Evolutionary conservation across 1,140 invertebrate genomes (phyloP).

Genomic region (Halictus rubicundus): DNA sequence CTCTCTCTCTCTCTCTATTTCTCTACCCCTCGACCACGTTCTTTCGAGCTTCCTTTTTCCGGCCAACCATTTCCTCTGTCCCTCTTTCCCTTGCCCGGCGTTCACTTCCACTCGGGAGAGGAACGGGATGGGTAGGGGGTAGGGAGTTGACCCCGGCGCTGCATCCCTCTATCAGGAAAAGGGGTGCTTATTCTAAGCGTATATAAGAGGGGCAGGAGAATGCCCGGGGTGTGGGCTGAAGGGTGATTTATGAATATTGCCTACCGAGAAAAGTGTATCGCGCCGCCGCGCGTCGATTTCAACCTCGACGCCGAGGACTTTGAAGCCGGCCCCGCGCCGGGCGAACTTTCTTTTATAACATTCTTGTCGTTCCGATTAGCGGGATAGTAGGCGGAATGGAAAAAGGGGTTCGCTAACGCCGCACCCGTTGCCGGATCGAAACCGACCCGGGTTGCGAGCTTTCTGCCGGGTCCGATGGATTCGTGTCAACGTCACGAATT

Average conservation of each 20-base stretch:
- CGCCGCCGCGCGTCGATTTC: slow-evolving; percentile 65
- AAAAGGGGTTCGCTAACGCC: background rate
- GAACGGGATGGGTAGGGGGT: slow-evolving; percentile 14
- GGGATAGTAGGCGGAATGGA: slow-evolving; percentile 14
- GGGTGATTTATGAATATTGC: slow-evolving; percentile 81
- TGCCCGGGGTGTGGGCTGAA: slow-evolving; percentile 49
- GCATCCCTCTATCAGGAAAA: slow-evolving; percentile 57
- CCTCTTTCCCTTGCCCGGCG: slow-evolving; percentile 11
- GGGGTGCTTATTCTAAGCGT: slow-evolving; percentile 79
- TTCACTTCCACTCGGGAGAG: slow-evolving; percentile 20
- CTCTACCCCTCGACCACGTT: background rate
- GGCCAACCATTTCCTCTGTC: slow-evolving; percentile 30
- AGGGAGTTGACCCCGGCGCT: slow-evolving; percentile 61
- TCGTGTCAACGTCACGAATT: background rate
- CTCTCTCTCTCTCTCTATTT: slow-evolving; percentile 2
- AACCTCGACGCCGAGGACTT: slow-evolving; percentile 36
- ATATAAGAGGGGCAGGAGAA: slow-evolving; percentile 64
- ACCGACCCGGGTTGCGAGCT: background rate
- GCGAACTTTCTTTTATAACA: slow-evolving; percentile 33
- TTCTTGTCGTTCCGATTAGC: slow-evolving; percentile 37
- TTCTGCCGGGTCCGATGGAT: background rate
- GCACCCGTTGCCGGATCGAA: background rate
- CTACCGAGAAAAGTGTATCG: slow-evolving; percentile 74
- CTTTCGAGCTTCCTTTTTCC: slow-evolving; percentile 13
- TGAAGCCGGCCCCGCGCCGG: background rate